Conservation (phyloP, 2,797 vertebrate genomes). For the Diplodus puntazzo region DNA sequence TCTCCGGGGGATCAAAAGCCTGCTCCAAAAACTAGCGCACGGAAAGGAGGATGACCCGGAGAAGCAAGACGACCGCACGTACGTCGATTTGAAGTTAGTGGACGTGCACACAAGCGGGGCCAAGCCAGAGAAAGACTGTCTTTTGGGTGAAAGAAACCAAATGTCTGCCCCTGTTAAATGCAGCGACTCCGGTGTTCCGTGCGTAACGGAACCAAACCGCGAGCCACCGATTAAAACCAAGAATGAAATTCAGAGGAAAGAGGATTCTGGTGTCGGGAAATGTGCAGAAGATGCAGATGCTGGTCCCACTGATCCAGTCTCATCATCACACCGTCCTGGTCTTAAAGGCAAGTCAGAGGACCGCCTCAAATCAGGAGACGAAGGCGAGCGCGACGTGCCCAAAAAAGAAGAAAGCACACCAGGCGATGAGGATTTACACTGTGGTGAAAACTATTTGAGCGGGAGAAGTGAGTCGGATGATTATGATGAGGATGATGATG, state of each 20-base stretch:
- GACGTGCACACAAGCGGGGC: slow-evolving; percentile 38
- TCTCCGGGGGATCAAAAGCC: slow-evolving; percentile 33
- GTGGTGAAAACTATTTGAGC: slow-evolving; percentile 53
- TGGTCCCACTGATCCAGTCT: slow-evolving; percentile 22
- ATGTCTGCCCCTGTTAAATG: slow-evolving; percentile 42
- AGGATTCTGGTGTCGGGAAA: slow-evolving; percentile 6
- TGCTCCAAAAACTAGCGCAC: slow-evolving; percentile 36
- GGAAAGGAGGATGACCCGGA: slow-evolving; percentile 27
- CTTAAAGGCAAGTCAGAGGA: slow-evolving; percentile 39
- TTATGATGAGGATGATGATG: slow-evolving; percentile 53
- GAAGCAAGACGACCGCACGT: slow-evolving; percentile 66
- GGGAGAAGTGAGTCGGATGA: slow-evolving; percentile 67
- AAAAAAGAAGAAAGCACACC: slow-evolving; percentile 57
- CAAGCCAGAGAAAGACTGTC: slow-evolving; percentile 45
- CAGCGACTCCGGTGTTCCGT: slow-evolving; percentile 24
- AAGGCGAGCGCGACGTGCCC: slow-evolving; percentile 39
- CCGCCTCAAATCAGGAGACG: slow-evolving; percentile 54
- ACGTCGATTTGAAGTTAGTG: slow-evolving; percentile 78
- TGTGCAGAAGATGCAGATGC: slow-evolving; percentile 2
- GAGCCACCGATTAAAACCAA: slow-evolving; percentile 9
- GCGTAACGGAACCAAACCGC: slow-evolving; percentile 47
- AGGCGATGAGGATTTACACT: slow-evolving; percentile 70
- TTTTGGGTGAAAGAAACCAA: slow-evolving; percentile 52
- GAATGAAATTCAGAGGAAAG: slow-evolving; percentile 5
- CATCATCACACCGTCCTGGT: slow-evolving; percentile 29